These are phyloP conservation scores for Dryococelus australis DNA, from an alignment of 2,888 invertebrate species.

Conservation along the genomic window DNA sequence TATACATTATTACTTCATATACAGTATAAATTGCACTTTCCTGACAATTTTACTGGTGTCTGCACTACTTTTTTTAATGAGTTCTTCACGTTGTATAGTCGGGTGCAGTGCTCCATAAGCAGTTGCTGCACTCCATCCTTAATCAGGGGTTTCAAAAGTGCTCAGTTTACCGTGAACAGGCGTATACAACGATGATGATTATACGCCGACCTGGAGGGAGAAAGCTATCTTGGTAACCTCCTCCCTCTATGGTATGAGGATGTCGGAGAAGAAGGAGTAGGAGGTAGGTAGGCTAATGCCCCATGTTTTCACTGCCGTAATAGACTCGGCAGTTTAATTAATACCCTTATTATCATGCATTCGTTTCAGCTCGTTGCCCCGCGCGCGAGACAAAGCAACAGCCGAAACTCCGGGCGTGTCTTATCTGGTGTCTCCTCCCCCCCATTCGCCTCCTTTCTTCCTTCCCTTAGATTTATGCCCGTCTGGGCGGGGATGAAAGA, in stretches of 20 bases:
- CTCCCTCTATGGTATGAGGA: neutral
- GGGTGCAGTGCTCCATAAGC: too few relatives aligned
- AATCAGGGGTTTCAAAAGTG: too few relatives aligned
- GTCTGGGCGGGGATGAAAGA: neutral
- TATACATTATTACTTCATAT: too few relatives aligned
- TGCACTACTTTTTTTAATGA: too few relatives aligned
- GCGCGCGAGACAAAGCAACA: neutral
- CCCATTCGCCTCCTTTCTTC: neutral
- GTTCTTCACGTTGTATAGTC: too few relatives aligned
- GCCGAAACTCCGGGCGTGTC: neutral
- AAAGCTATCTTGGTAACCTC: neutral
- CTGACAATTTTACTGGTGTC: too few relatives aligned
- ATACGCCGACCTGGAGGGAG: too few relatives aligned
- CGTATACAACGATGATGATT: too few relatives aligned
- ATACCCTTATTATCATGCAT: neutral
- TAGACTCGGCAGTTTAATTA: constrained; percentile 1
- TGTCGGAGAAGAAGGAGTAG: neutral
- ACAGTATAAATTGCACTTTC: too few relatives aligned
- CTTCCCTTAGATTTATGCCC: neutral
- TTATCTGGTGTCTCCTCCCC: neutral
- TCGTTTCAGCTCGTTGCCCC: neutral
- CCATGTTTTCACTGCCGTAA: neutral
- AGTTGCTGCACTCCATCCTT: too few relatives aligned
- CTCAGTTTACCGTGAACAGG: too few relatives aligned
- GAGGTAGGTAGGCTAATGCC: too few relatives aligned